Evolutionary conservation across 2,888 invertebrate species (phyloP).

Genomic region (Kryphioiulus occultus): DNA sequence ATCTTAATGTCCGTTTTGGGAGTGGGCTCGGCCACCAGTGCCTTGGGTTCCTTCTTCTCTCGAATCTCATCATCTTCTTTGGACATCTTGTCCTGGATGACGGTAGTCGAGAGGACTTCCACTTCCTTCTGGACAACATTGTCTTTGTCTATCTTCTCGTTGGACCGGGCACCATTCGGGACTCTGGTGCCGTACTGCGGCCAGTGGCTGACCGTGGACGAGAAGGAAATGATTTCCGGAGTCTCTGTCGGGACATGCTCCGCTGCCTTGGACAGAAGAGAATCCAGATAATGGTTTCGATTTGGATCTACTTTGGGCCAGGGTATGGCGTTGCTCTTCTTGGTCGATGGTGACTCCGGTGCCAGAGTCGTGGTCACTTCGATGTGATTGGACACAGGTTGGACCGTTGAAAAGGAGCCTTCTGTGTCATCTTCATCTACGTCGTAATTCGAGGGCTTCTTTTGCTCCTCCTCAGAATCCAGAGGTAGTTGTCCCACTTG

Average conservation of each 20-base stretch:
- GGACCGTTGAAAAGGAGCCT: background rate
- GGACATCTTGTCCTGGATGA: background rate
- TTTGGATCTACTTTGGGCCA: background rate
- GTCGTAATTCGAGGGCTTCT: background rate
- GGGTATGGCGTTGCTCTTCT: background rate
- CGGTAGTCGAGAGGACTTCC: background rate
- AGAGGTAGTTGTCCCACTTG: background rate
- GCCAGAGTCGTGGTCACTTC: background rate
- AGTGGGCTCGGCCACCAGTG: background rate
- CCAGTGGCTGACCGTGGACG: background rate
- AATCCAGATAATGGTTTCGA: background rate
- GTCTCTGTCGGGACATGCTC: background rate
- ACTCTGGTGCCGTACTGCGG: background rate
- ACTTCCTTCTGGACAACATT: background rate
- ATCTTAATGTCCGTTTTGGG: conserved; percentile 9
- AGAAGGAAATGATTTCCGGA: background rate
- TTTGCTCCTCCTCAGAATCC: background rate
- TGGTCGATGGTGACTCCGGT: background rate
- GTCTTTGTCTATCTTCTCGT: background rate
- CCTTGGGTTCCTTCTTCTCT: background rate
- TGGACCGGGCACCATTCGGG: background rate
- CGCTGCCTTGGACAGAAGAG: background rate
- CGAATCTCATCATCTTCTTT: background rate
- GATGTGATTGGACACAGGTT: background rate
- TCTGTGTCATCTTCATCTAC: too few species aligned